phyloP scores from a whole-genome alignment of 2,888 invertebrate species.

The Eremobia ochroleuca region DNA sequence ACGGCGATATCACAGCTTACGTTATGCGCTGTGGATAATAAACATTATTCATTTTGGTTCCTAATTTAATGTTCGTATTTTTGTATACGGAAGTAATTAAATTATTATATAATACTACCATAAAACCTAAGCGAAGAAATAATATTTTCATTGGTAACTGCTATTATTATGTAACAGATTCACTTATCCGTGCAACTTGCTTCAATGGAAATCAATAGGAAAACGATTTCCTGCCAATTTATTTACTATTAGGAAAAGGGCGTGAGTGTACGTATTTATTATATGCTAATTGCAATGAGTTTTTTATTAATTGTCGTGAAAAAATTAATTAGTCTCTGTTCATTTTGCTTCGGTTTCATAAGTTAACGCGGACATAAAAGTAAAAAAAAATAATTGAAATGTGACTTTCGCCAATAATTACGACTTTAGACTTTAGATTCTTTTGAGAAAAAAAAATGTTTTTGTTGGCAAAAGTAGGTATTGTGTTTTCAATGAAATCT shows the following conservation, averaged over 20 bases:
- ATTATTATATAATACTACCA: background rate
- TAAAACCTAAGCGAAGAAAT: background rate
- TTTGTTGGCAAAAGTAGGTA: conserved; percentile 9
- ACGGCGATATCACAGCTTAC: conserved; percentile 5
- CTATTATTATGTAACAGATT: background rate
- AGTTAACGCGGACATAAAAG: background rate
- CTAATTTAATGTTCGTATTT: conserved; percentile 1
- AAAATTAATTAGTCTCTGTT: background rate
- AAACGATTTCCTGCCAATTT: background rate
- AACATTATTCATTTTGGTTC: conserved; percentile 4
- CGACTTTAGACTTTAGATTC: background rate
- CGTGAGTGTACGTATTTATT: background rate
- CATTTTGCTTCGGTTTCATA: background rate
- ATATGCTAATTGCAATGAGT: background rate
- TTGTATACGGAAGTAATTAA: background rate
- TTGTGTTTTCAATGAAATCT: conserved; percentile 3
- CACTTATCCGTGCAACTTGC: background rate
- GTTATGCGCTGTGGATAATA: conserved; percentile 11
- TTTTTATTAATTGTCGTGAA: background rate
- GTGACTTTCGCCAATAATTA: background rate
- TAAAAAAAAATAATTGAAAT: background rate
- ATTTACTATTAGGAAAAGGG: background rate
- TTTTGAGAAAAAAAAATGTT: background rate
- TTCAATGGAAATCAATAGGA: conserved; percentile 1
- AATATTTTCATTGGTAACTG: background rate